phyloP scores from a whole-genome alignment of 23 tunicate genomes.

The Styela clava region DNA sequence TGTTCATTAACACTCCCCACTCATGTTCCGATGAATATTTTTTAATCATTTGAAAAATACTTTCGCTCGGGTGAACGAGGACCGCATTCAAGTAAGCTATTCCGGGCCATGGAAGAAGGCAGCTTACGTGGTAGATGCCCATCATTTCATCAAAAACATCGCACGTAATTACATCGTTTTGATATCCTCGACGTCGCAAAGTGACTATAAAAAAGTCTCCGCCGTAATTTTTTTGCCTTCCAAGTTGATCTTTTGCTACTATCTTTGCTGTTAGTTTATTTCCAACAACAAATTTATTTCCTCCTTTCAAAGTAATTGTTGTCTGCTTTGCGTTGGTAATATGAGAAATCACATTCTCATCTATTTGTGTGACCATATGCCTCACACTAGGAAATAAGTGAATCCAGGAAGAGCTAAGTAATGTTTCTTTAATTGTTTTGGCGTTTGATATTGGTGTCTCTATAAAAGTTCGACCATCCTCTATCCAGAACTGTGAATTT shows the following conservation, averaged over 20 bases:
- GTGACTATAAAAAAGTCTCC: slow-evolving; percentile 28
- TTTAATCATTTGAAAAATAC: slow-evolving; percentile 1
- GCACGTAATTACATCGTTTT: slow-evolving; percentile 7
- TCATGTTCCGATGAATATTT: slow-evolving; percentile 14
- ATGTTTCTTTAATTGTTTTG: not conserved
- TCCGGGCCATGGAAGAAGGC: slow-evolving; percentile 27
- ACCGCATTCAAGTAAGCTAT: not conserved
- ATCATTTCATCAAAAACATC: not conserved
- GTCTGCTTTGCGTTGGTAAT: slow-evolving; percentile 4
- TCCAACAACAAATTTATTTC: slow-evolving; percentile 1
- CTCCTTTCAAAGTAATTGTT: not conserved
- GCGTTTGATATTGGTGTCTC: not conserved
- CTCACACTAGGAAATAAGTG: not conserved
- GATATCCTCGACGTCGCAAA: not conserved
- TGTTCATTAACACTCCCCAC: not conserved
- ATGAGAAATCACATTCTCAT: not conserved
- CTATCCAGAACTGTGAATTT: not conserved
- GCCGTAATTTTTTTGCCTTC: slow-evolving; percentile 25
- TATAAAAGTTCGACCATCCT: not conserved
- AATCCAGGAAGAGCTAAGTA: not conserved
- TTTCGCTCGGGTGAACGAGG: slow-evolving; percentile 24
- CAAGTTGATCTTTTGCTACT: slow-evolving; percentile 22
- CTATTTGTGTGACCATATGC: not conserved
- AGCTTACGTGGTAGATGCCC: slow-evolving; percentile 5
- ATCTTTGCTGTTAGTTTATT: slow-evolving; percentile 24